Conservation (phyloP, 1,140 invertebrate genomes). For the Drosophila tristis region DNA sequence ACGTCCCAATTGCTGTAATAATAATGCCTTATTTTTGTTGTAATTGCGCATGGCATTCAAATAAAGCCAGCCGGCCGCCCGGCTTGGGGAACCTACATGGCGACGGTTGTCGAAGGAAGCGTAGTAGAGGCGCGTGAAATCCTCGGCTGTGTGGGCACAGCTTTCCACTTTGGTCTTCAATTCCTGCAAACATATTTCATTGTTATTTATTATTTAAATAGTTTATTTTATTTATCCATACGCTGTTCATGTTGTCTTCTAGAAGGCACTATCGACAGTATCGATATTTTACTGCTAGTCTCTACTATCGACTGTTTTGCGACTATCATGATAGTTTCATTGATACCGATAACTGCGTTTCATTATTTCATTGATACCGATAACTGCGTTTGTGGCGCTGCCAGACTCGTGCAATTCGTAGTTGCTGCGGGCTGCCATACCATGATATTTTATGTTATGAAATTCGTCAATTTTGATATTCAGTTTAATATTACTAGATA, state of each 20-base stretch:
- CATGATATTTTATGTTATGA: too few species aligned
- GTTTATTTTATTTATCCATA: conserved; percentile 1
- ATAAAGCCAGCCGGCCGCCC: conserved; percentile 9
- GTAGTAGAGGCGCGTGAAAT: conserved; percentile 93
- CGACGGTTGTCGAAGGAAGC: conserved; percentile 92
- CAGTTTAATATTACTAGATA: too few species aligned
- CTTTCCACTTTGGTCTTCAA: conserved; percentile 87
- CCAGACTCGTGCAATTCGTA: too few species aligned
- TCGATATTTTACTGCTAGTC: too few species aligned
- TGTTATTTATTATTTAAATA: background rate
- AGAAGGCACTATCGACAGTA: too few species aligned
- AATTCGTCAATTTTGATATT: too few species aligned
- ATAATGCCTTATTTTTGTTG: background rate
- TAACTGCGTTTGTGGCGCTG: too few species aligned
- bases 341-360: too few species aligned
- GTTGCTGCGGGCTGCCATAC: too few species aligned
- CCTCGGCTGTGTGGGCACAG: conserved; percentile 90
- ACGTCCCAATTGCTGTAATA: conserved; percentile 88
- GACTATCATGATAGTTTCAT: too few species aligned
- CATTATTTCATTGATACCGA: too few species aligned
- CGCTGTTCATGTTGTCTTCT: conserved; percentile 19
- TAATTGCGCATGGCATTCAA: conserved; percentile 18
- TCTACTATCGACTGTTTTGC: too few species aligned
- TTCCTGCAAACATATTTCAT: conserved; percentile 36
- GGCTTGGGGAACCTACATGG: conserved; percentile 87